These are phyloP conservation scores for Potamilus streckersoni DNA, from an alignment of 1,140 invertebrate species.

Conservation along the genomic window DNA sequence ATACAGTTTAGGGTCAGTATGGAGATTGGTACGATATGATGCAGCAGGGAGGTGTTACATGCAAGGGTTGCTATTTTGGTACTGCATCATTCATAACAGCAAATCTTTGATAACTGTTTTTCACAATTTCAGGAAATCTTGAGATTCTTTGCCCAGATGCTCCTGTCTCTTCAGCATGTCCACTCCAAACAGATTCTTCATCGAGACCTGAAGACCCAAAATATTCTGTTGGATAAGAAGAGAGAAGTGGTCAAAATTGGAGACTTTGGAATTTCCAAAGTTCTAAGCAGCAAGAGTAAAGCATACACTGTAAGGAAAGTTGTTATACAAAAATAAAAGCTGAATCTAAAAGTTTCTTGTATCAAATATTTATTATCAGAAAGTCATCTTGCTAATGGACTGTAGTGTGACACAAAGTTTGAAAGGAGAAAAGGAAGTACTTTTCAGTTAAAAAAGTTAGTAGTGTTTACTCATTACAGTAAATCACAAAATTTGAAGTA, in stretches of 20 bases:
- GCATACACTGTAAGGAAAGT: conserved; percentile 72
- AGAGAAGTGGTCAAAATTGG: conserved; percentile 67
- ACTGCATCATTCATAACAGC: background rate
- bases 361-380: too few relatives aligned
- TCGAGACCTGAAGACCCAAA: conserved; percentile 67
- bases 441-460: too few relatives aligned
- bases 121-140: conserved; percentile 60
- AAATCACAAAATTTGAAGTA: too few relatives aligned
- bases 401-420: too few relatives aligned
- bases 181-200: conserved; percentile 68
- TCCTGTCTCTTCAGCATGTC: conserved; percentile 67
- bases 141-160: conserved; percentile 66
- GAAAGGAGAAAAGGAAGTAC: too few relatives aligned
- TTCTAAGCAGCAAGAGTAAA: conserved; percentile 71
- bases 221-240: conserved; percentile 67
- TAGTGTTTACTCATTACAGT: too few relatives aligned
- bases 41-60: too few relatives aligned
- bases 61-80: background rate
- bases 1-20: too few relatives aligned
- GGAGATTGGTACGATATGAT: too few relatives aligned
- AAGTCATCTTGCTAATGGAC: too few relatives aligned
- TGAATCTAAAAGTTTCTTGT: background rate
- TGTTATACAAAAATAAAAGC: background rate
- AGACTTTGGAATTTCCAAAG: conserved; percentile 69
- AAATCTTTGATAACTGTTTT: background rate